These are phyloP conservation scores for Micromys minutus DNA, from an alignment of 2,113 vertebrate genomes.

Conservation along the genomic window DNA sequence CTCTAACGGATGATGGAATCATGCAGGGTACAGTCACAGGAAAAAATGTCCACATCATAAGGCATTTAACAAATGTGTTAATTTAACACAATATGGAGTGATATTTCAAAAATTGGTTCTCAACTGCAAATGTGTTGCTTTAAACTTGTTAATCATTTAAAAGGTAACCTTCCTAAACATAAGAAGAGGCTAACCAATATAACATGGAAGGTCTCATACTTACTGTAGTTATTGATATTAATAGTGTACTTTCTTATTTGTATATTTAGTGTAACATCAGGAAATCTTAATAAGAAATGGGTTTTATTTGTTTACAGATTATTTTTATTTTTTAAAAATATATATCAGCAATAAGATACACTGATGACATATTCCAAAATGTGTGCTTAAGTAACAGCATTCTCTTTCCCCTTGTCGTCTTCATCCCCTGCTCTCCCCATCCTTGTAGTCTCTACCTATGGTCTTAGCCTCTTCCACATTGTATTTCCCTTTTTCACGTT, in stretches of 20 bases:
- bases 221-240: neutral
- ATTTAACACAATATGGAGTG: neutral
- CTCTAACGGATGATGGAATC: neutral
- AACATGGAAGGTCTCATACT: neutral
- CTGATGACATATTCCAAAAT: neutral
- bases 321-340: neutral
- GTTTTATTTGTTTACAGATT: slow-evolving; percentile 1
- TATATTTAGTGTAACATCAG: neutral
- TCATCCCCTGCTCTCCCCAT: rapidly evolving
- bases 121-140: neutral
- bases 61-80: neutral
- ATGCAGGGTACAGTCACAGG: rapidly evolving
- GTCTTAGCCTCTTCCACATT: too few species aligned
- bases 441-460: neutral
- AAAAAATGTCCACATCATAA: neutral
- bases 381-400: neutral
- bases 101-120: neutral
- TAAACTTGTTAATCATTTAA: neutral
- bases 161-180: neutral
- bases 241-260: neutral
- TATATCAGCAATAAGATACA: neutral
- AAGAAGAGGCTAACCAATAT: neutral
- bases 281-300: neutral
- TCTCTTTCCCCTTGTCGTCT: neutral
- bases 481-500: too few species aligned